A percentile compares a stretch with the other conserved stretches of the same genome.
Conservation (phyloP, 2,888 invertebrate species). For the Hecatera dysodea region DNA sequence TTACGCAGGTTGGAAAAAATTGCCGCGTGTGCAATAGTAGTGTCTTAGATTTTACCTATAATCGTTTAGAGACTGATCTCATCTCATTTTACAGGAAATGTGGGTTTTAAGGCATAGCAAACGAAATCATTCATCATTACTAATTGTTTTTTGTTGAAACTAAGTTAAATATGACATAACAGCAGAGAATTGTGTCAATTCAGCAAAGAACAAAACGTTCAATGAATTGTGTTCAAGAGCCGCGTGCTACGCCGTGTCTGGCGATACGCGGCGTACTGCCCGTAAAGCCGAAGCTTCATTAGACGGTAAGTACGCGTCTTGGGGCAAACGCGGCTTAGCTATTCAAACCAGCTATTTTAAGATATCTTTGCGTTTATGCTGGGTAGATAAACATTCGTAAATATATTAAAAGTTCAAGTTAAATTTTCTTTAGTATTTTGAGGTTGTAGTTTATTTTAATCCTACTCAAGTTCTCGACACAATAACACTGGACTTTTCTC, state of each 20-base stretch:
- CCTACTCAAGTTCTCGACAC: too few species aligned
- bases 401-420: background rate
- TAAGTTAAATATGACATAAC: too few species aligned
- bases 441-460: background rate
- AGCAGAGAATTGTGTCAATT: background rate
- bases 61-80: too few species aligned
- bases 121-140: too few species aligned
- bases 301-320: constrained; percentile 22
- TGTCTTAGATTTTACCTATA: too few species aligned
- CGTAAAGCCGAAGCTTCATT: constrained; percentile 40
- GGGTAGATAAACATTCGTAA: too few species aligned
- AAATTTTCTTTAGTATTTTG: background rate
- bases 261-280: constrained; percentile 32
- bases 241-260: constrained; percentile 6
- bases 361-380: background rate
- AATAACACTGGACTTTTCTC: too few species aligned
- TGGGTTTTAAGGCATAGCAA: too few species aligned
- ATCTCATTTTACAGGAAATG: too few species aligned
- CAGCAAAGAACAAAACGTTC: constrained; percentile 8
- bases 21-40: too few species aligned
- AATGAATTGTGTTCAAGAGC: constrained; percentile 24
- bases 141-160: too few species aligned
- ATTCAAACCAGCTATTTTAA: constrained; percentile 18
- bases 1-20: too few species aligned
- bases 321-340: background rate